Base-by-base conservation (phyloP, 2,888 invertebrate species). In the Brachycybe producta region DNA sequence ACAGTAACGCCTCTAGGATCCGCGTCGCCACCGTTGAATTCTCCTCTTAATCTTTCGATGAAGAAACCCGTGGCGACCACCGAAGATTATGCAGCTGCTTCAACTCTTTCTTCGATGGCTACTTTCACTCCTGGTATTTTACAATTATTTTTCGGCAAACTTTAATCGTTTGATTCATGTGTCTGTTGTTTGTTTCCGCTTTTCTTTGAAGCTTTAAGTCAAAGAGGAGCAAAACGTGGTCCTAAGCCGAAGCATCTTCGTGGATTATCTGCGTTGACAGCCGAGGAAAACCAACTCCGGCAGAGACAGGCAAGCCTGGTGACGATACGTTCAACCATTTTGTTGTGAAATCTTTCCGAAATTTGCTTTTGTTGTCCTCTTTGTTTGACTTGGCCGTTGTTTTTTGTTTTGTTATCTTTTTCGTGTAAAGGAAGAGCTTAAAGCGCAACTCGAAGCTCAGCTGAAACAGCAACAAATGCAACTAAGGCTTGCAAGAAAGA, bases 11-110 rank as follows among this genome's bases (percentile, higher is more conserved):
- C 51, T 8, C 38, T 51, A 2, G 21, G 21, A 2, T 28, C 51
- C 8, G 23, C 51, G 2, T 51, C 51, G 27, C 51, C 43, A n/a
- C 41, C 50, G 17, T 5, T 49, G 3, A 28, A n/a, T 19, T 43
- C 51, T 3, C 51, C 51, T 7, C 51, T 51, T 5, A 51, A 51
- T 32, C 23, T 51, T 17, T 51, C 51, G 21, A 23, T 51, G 28
- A 51, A 43, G 38, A 28, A 43, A 13, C 4, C 35, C 5, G n/a
- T 43, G 11, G 36, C 26, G n/a, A n/a, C n/a, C 13, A 27, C 4
- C 26, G 43, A 42, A 3, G 19, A 7, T 36, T 8, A 7, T 8
- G 15, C n/a, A n/a, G n/a, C n/a, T n/a, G n/a, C n/a, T n/a, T n/a
- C n/a, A n/a, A n/a, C n/a, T n/a, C n/a, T n/a, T n/a, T n/a, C n/a